Evolutionary conservation across 2,797 vertebrate species (phyloP), one percentile per base, ranked within the genome.

Genomic region (Benthosema pterotum): DNA sequence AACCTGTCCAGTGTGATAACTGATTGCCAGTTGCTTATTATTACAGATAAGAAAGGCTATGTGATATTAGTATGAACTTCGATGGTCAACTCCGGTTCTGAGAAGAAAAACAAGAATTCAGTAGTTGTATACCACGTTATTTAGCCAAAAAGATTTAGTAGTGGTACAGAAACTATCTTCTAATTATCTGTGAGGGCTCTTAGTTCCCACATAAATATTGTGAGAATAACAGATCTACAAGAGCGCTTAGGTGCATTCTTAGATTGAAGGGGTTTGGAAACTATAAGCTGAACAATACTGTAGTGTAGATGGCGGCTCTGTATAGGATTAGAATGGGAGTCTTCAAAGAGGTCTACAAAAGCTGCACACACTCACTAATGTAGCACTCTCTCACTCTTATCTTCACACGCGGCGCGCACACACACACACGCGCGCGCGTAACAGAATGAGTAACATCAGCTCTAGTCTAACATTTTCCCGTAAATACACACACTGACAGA

Each of bases 321-420:
- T 85, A 81, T 70, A 63, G 89, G 89, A 92, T 92, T 92, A 91
- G 80, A 54, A 58, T 75, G 69, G 60, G 85, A 88, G 77, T 88
- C 90, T 89, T 91, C 90, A 91, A 90, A 91, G 87, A 82, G 64
- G 68, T 67, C 69, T 53, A 45, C 80, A 57, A 79, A 77, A 80
- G 83, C 82, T 57, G 80, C 74, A 77, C 63, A 72, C 74, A 80
- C 69, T 69, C 71, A 22, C 63, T 78, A 87, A 86, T 85, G 66
- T 83, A 11, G 12, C 17, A 19, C 42, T 45, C 55, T 57, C 38
- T 18, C 54, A 11, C 54, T 43, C 15, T 32, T 28, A 15, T 18
- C 4, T 8, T 19, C 16, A 12, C 42, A 17, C 15, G 3, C 32
- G 3, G 7, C 19, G 3, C 8, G 3, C 19, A 3, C 18, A 28